Percentiles rank a stretch among this genome's conserved stretches.
Conservation (phyloP, 2,888 invertebrate species). For the Corbicula japonica region DNA sequence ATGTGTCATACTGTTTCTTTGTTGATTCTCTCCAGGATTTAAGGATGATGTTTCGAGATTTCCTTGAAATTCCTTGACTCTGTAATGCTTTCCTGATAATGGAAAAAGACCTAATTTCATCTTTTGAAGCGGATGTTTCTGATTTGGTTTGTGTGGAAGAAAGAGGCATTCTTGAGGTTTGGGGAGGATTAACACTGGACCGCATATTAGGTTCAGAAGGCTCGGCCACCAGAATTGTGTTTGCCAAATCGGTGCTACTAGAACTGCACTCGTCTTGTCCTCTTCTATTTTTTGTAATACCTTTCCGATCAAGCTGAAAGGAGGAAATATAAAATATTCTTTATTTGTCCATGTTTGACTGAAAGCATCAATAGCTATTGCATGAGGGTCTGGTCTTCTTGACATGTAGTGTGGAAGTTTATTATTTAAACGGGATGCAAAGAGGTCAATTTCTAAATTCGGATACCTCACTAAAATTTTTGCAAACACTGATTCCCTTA, state of each 20-base stretch:
- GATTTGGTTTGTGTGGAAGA: slow-evolving; percentile 34
- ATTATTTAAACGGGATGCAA: slow-evolving; percentile 41
- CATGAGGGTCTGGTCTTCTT: slow-evolving; percentile 18
- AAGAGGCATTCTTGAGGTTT: slow-evolving; percentile 12
- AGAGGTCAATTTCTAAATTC: slow-evolving; percentile 28
- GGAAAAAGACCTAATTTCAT: slow-evolving; percentile 53
- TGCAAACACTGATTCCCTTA: slow-evolving; percentile 31
- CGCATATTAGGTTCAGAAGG: slow-evolving; percentile 5
- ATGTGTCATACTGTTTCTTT: slow-evolving; percentile 51
- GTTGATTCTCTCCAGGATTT: slow-evolving; percentile 54
- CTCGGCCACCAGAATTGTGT: slow-evolving; percentile 48
- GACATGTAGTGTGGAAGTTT: slow-evolving; percentile 35
- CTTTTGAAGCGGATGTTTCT: slow-evolving; percentile 43
- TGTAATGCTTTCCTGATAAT: slow-evolving; percentile 54
- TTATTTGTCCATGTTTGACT: slow-evolving; percentile 25
- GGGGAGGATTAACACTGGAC: slow-evolving; percentile 28
- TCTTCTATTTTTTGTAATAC: slow-evolving; percentile 50
- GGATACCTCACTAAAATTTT: slow-evolving; percentile 9
- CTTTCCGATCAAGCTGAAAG: slow-evolving; percentile 37
- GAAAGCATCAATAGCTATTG: slow-evolving; percentile 42
- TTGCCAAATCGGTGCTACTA: slow-evolving; percentile 46
- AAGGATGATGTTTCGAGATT: slow-evolving; percentile 45
- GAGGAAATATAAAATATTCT: slow-evolving; percentile 43
- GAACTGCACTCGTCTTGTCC: slow-evolving; percentile 33
- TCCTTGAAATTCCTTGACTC: slow-evolving; percentile 43